phyloP scores from a whole-genome alignment of 2,113 vertebrate species.

The Scomber scombrus region DNA sequence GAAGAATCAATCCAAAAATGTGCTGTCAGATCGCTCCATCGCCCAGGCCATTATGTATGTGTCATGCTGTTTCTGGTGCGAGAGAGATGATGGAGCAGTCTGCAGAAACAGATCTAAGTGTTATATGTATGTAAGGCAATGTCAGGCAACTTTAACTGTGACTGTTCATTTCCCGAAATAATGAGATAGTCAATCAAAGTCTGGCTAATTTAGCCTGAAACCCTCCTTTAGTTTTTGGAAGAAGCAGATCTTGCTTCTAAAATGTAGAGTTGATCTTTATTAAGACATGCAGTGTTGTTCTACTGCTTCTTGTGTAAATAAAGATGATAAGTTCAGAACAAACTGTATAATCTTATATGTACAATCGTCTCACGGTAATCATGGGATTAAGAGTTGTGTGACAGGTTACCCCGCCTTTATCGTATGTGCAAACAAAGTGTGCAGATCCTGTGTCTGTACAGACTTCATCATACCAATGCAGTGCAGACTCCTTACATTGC shows the following conservation, averaged over 20 bases:
- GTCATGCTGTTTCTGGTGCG: not conserved
- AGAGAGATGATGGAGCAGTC: conserved; percentile 7
- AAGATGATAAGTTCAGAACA: not conserved
- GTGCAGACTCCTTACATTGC: conserved; percentile 30
- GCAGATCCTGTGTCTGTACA: conserved; percentile 15
- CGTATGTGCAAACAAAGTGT: conserved; percentile 35
- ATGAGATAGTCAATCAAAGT: conserved; percentile 24
- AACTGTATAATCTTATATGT: not conserved
- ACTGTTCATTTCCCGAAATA: conserved; percentile 5
- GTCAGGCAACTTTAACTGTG: not conserved
- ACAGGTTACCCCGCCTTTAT: not conserved
- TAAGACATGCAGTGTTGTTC: not conserved
- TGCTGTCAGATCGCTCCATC: not conserved
- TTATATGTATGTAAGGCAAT: not conserved
- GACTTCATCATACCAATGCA: conserved; percentile 13
- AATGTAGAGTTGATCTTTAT: too few relatives aligned
- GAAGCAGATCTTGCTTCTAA: not conserved
- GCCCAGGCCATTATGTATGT: not conserved
- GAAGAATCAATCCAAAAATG: conserved; percentile 4
- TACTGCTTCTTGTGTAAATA: not conserved
- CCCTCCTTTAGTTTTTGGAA: not conserved
- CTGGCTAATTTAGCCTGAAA: not conserved
- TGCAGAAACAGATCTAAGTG: not conserved
- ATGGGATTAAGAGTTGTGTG: not conserved
- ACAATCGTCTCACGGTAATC: not conserved